Percentiles rank a stretch among this genome's conserved stretches.
Conservation (phyloP, 2,797 vertebrate genomes). For the Sphenodon punctatus region DNA sequence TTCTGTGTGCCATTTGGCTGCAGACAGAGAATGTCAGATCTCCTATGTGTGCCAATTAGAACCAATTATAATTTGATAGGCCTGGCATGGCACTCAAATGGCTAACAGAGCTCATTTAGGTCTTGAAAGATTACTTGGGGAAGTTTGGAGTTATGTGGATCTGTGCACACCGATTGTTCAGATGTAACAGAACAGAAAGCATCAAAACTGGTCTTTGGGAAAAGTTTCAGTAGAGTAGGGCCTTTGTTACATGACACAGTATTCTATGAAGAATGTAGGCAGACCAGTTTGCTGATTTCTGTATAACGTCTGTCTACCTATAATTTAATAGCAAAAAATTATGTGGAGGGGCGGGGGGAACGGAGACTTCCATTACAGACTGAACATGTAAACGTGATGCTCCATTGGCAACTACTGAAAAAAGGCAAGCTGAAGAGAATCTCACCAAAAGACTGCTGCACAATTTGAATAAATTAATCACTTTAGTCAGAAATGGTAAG, state of each 20-base stretch:
- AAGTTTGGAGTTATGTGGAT: neutral
- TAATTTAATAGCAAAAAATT: neutral
- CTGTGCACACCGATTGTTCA: neutral
- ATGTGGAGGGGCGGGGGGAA: neutral
- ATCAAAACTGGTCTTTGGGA: neutral
- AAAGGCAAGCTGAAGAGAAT: neutral
- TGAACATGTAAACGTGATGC: neutral
- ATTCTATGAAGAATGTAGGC: neutral
- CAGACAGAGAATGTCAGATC: slow-evolving; percentile 12
- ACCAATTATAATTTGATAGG: slow-evolving; percentile 18
- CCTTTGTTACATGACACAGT: neutral
- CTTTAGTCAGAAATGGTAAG: neutral
- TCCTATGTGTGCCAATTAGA: slow-evolving; percentile 17
- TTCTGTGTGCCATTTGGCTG: slow-evolving; percentile 5
- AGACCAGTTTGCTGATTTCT: neutral
- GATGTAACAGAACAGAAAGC: neutral
- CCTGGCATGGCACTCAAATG: slow-evolving; percentile 2
- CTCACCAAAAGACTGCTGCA: neutral
- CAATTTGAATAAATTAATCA: neutral
- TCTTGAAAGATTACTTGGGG: neutral
- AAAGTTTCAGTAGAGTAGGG: too few species aligned
- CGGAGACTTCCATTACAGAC: neutral
- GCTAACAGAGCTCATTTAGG: slow-evolving; percentile 6
- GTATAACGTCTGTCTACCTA: neutral
- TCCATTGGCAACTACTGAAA: neutral